These are phyloP conservation scores for Protobothrops flavoviridis DNA, from an alignment of 2,113 vertebrate genomes.

Conservation along the genomic window DNA sequence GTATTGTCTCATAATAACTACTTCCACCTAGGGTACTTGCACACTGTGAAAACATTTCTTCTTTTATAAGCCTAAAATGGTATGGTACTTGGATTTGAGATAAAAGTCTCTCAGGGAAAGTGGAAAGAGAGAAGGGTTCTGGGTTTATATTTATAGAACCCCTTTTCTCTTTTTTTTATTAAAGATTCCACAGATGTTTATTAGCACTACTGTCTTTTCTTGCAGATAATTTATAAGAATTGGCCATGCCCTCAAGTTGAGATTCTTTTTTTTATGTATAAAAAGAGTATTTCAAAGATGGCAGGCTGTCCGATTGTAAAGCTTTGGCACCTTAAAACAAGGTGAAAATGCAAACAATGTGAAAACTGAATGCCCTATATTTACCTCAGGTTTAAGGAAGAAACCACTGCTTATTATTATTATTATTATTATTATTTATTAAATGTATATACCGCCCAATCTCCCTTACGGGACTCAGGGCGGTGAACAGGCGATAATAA, in stretches of 20 bases:
- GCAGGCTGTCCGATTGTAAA: conserved; percentile 31
- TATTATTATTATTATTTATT: no score
- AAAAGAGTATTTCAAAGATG: conserved; percentile 35
- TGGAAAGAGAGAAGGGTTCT: not conserved
- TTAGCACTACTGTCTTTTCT: not conserved
- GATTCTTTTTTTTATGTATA: conserved; percentile 23
- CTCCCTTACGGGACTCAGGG: no score
- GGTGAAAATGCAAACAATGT: conserved; percentile 36
- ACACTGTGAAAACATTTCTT: not conserved
- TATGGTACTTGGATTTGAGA: not conserved
- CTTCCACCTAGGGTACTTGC: not conserved
- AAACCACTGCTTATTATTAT: conserved; percentile 51
- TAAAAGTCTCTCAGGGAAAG: not conserved
- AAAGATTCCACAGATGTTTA: not conserved
- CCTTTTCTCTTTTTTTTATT: not conserved
- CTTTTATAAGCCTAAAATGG: not conserved
- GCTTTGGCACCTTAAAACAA: conserved; percentile 35
- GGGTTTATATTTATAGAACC: not conserved
- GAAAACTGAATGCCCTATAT: not conserved
- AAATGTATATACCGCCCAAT: no score
- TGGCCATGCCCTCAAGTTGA: not conserved
- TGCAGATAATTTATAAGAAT: conserved; percentile 27
- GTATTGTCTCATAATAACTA: not conserved
- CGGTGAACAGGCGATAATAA: no score
- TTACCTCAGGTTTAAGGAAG: conserved; percentile 41